Evolutionary conservation across 2,888 invertebrate genomes (phyloP).

Genomic region (Allygus modestus): DNA sequence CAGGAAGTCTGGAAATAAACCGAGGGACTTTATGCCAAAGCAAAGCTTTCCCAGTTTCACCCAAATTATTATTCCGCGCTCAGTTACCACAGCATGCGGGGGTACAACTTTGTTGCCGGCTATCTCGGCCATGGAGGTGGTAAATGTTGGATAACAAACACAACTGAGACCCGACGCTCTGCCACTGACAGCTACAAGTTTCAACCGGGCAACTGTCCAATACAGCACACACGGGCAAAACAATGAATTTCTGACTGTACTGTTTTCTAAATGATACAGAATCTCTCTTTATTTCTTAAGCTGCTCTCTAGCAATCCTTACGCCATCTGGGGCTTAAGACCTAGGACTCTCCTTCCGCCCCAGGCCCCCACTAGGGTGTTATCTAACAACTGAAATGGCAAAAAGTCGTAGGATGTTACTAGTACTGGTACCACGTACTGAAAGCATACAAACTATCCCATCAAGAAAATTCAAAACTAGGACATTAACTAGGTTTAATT

Average conservation of each 20-base stretch:
- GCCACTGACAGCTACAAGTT: constrained; percentile 38
- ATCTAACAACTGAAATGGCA: too few species aligned
- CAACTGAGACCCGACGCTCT: constrained; percentile 14
- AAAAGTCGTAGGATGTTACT: too few species aligned
- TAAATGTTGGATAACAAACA: constrained; percentile 29
- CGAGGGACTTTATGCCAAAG: neutral
- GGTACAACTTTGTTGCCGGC: neutral
- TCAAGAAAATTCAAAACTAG: too few species aligned
- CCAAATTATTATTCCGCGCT: neutral
- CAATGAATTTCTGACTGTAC: constrained; percentile 29
- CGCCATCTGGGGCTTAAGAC: too few species aligned
- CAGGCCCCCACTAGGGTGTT: too few species aligned
- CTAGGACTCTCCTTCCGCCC: too few species aligned
- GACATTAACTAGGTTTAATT: too few species aligned
- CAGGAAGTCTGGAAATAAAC: neutral
- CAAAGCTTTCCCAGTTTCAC: neutral
- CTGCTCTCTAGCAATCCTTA: neutral
- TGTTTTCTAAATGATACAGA: neutral
- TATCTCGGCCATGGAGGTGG: constrained; percentile 13
- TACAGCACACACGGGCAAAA: constrained; percentile 27
- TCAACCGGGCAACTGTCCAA: constrained; percentile 38
- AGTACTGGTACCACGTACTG: too few species aligned
- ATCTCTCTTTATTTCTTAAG: neutral
- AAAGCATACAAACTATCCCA: too few species aligned
- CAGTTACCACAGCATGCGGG: neutral